Evolutionary conservation across 1,140 invertebrate genomes (phyloP).

Genomic region (Bombus confusus): DNA sequence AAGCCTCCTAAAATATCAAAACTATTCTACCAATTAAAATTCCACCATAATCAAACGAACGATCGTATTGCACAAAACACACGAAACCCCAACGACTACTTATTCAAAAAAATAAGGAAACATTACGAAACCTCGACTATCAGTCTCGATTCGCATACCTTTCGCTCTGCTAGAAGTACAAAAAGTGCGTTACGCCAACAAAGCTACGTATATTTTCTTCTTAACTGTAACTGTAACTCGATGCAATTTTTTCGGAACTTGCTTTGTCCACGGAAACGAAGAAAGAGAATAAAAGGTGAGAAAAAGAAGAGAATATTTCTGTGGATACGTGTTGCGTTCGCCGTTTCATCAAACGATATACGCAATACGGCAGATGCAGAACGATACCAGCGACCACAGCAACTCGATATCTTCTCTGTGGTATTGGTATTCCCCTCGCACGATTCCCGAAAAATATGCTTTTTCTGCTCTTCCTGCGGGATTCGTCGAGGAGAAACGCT

Average conservation of each 20-base stretch:
- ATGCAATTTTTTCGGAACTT: neutral
- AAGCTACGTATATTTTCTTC: neutral
- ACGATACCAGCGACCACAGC: conserved; percentile 33
- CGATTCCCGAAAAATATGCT: conserved; percentile 23
- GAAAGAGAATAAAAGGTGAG: no score
- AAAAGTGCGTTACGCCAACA: neutral
- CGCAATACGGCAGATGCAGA: neutral
- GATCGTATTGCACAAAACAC: neutral
- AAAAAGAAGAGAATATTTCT: neutral
- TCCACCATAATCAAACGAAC: neutral
- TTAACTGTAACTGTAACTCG: neutral
- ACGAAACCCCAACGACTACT: neutral
- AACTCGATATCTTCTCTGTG: conserved; percentile 43
- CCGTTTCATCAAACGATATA: conserved; percentile 40
- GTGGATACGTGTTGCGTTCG: conserved; percentile 1
- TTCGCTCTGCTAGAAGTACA: neutral
- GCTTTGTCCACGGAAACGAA: neutral
- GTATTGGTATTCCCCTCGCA: neutral
- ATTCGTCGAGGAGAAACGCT: no score
- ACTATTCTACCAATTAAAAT: neutral
- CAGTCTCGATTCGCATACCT: neutral
- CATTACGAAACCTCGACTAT: neutral
- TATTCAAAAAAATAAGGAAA: neutral
- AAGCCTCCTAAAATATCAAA: no score
- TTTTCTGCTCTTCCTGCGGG: neutral